phyloP scores from a whole-genome alignment of 2,113 vertebrate genomes.

The Sminthopsis crassicaudata region DNA sequence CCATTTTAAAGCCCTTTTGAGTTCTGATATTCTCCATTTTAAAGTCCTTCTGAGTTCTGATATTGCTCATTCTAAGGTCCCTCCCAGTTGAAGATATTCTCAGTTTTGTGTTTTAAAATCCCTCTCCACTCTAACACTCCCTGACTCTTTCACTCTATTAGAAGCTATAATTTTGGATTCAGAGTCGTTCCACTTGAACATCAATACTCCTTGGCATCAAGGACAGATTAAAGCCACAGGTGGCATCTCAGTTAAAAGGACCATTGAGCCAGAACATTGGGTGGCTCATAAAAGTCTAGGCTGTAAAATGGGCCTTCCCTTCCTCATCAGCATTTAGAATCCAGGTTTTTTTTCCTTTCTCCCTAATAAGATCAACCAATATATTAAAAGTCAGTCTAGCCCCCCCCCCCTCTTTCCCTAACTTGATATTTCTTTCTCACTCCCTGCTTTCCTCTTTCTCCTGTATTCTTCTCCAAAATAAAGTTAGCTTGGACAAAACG shows the following conservation, averaged over 20 bases:
- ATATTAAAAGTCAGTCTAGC: neutral
- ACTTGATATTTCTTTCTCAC: neutral
- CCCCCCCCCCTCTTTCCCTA: neutral
- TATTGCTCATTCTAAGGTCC: too few relatives aligned
- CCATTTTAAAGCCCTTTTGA: too few relatives aligned
- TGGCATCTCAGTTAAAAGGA: neutral
- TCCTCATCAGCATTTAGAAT: neutral
- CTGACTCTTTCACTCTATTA: neutral
- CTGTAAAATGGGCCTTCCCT: neutral
- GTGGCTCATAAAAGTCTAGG: neutral
- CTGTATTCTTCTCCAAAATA: constrained; percentile 16
- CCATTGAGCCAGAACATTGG: neutral
- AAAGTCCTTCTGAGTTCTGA: neutral
- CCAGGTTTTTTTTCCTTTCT: neutral
- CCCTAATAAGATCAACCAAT: constrained; percentile 69
- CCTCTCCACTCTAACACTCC: too few relatives aligned
- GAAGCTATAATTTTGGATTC: neutral
- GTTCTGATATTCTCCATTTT: neutral
- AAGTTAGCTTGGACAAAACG: constrained; percentile 60
- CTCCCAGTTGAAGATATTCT: neutral
- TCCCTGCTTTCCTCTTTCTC: rapidly evolving
- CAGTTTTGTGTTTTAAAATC: neutral
- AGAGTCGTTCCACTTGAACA: neutral
- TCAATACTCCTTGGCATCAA: neutral
- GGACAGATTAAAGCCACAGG: neutral